Conservation (phyloP, 2,888 invertebrate species). For the Acleris sparsana region DNA sequence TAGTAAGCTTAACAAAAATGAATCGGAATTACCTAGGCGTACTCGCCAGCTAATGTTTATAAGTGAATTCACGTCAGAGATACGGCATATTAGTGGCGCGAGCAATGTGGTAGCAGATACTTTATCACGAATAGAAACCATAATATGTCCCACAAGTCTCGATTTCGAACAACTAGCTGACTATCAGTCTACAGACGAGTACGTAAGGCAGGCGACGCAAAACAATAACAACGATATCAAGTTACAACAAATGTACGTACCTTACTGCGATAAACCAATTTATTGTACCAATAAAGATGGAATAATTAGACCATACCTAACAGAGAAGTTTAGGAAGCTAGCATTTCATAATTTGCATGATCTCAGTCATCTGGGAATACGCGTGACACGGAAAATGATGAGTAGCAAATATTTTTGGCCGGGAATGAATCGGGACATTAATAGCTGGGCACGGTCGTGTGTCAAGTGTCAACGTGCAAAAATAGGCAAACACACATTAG, state of each 20-base stretch:
- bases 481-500: conserved; percentile 34
- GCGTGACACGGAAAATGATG: conserved; percentile 19
- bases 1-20: neutral
- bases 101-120: conserved; percentile 11
- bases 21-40: neutral
- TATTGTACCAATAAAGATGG: neutral
- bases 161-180: conserved; percentile 18
- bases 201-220: neutral
- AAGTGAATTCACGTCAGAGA: conserved; percentile 21
- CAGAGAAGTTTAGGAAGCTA: neutral
- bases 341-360: conserved; percentile 24
- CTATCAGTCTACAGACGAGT: conserved; percentile 10
- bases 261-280: neutral
- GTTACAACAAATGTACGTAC: neutral
- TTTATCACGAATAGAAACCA: conserved; percentile 20
- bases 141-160: conserved; percentile 17
- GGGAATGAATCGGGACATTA: conserved; percentile 33
- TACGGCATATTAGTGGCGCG: conserved; percentile 8
- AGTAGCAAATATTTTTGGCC: conserved; percentile 17
- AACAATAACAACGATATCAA: conserved; percentile 1
- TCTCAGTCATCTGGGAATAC: conserved; percentile 15
- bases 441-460: conserved; percentile 30
- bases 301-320: conserved; percentile 17
- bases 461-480: conserved; percentile 33
- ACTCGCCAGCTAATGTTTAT: conserved; percentile 15